Evolutionary conservation across 2,113 vertebrate species (phyloP), one percentile per base, ranked within the genome.

Genomic region (Silurus asotus): DNA sequence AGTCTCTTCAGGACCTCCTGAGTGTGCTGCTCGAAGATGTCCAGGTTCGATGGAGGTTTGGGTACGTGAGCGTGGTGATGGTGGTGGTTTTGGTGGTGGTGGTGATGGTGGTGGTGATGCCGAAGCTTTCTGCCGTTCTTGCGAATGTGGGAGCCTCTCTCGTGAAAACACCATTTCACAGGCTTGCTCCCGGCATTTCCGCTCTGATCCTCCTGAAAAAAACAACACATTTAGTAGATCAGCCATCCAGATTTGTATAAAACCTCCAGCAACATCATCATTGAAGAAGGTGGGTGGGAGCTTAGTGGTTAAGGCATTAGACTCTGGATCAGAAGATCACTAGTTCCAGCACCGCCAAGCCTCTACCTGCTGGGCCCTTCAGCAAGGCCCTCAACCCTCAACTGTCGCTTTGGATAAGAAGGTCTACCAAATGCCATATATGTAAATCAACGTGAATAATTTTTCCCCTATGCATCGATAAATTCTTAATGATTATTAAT

Each of bases 1-100:
- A 99, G 93, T 90, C 97, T 96, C 92, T 94, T 96, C 89, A 99
- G 95, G 37, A 99, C 98, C 90, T 98, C 97, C 82, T 94, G 95
- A 0, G 98, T 99, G 92, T 99, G 97, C 70, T 95, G 96, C 90
- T 99, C 98, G 67, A 99, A 92, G 92, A 99, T 97, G 91, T 99
- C 98, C 85, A 99, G 94, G 90, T 98, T 97, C 28, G 97, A 96
- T 89, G 97, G 96, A 78, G 95, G 90, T 92, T 96, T 97, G 88
- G 94, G 94, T 5, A 81, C 49, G 7, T 93, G 88, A 23, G 95
- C 94, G 64, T 96, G 89, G 15, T 96, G 95, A 56, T 96, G 89
- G 13, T 96, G 95, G 70, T 97, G 89, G 10, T 95, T 95, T 53
- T 96, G 87, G 15, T 96, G 96, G 53, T 96, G 96, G 53, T 96